phyloP scores from a whole-genome alignment of 2,888 invertebrate genomes.

The Notocelia uddmanniana region DNA sequence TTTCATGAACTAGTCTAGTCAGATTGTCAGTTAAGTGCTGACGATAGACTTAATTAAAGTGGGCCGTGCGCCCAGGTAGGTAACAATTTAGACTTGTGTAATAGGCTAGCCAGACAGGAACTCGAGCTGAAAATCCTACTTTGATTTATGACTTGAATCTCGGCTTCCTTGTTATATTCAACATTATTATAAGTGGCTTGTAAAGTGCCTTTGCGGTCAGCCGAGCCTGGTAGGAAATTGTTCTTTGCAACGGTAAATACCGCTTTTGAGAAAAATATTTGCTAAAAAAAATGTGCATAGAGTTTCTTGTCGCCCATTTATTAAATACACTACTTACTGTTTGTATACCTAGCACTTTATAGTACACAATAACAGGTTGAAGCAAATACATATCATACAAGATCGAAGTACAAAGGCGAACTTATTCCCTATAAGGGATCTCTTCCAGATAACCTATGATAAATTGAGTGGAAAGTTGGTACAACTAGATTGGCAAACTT shows the following conservation, averaged over 20 bases:
- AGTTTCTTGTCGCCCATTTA: too few species aligned
- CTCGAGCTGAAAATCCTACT: conserved; percentile 33
- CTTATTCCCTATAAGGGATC: too few species aligned
- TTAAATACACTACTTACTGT: too few species aligned
- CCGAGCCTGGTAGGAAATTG: conserved; percentile 18
- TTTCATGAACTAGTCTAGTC: conserved; percentile 27
- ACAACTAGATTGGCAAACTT: too few species aligned
- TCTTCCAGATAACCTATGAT: too few species aligned
- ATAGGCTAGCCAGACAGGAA: conserved; percentile 33
- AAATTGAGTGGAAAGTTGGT: too few species aligned
- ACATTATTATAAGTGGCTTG: conserved; percentile 37
- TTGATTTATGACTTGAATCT: conserved; percentile 38
- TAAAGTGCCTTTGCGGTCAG: conserved; percentile 31
- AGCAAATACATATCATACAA: too few species aligned
- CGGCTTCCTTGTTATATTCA: conserved; percentile 32
- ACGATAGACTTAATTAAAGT: conserved; percentile 42
- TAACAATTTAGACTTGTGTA: conserved; percentile 41
- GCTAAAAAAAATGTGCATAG: neutral
- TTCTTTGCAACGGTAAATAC: conserved; percentile 3
- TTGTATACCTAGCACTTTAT: too few species aligned
- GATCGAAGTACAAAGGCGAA: too few species aligned
- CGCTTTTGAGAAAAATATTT: conserved; percentile 13
- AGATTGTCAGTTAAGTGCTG: conserved; percentile 37
- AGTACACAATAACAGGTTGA: too few species aligned
- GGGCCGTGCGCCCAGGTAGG: conserved; percentile 12